phyloP scores from a whole-genome alignment of 2,888 invertebrate genomes.

The Scaptomyza parva region DNA sequence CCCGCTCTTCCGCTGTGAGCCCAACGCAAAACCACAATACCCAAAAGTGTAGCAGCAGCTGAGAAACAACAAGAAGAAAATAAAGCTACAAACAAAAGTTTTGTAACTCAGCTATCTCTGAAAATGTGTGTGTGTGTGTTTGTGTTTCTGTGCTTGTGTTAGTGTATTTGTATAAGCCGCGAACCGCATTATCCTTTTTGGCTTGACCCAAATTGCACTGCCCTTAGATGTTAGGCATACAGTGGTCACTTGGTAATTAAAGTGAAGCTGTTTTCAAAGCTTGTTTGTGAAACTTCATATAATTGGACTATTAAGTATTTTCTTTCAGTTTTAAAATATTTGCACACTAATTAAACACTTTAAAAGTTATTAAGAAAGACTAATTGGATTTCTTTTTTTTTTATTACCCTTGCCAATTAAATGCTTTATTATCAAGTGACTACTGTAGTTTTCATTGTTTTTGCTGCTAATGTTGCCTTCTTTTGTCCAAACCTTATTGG shows the following conservation, averaged over 20 bases:
- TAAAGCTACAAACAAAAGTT: slow-evolving; percentile 59
- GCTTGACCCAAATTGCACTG: slow-evolving; percentile 71
- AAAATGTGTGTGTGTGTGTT: slow-evolving; percentile 4
- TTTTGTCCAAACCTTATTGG: slow-evolving; percentile 62
- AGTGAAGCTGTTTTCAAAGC: neutral
- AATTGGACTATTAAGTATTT: neutral
- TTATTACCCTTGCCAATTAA: neutral
- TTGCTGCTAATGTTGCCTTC: slow-evolving; percentile 29
- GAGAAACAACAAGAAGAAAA: slow-evolving; percentile 23
- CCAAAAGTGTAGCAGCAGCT: slow-evolving; percentile 42
- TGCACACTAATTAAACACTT: neutral
- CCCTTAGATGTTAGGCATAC: slow-evolving; percentile 22
- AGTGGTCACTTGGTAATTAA: slow-evolving; percentile 5
- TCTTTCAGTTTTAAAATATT: neutral
- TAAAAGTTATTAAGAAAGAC: too few species aligned
- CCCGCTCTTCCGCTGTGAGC: neutral
- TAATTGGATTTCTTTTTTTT: too few species aligned
- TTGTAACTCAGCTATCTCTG: slow-evolving; percentile 44
- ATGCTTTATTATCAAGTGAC: neutral
- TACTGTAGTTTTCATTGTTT: slow-evolving; percentile 24
- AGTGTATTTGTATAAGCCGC: slow-evolving; percentile 43
- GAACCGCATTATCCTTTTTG: slow-evolving; percentile 71
- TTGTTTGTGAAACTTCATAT: neutral
- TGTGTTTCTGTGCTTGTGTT: slow-evolving; percentile 5
- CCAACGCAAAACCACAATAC: slow-evolving; percentile 37